phyloP scores from a whole-genome alignment of 2,888 invertebrate species.

The Neoscelio sp. region DNA sequence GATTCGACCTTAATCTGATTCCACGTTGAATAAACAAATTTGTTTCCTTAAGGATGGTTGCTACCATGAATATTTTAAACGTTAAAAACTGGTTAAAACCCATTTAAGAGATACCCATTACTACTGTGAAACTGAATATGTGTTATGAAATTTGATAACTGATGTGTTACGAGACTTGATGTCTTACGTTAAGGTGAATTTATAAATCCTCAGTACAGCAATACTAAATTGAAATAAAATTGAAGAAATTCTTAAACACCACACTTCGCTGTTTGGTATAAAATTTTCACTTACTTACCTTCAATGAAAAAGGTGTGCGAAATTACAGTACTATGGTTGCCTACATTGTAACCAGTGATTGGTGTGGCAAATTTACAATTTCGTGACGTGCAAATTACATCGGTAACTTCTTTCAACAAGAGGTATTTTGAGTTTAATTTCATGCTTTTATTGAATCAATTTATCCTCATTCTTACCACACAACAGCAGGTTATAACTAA shows the following conservation, averaged over 20 bases:
- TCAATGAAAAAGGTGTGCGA: slow-evolving; percentile 23
- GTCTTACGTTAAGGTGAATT: too few relatives aligned
- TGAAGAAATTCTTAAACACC: slow-evolving; percentile 13
- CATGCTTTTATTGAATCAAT: slow-evolving; percentile 29
- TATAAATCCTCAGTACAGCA: not conserved
- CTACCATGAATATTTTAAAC: too few relatives aligned
- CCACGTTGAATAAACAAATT: too few relatives aligned
- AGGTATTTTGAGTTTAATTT: slow-evolving; percentile 31
- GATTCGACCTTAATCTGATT: too few relatives aligned
- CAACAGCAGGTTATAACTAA: not conserved
- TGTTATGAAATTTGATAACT: too few relatives aligned
- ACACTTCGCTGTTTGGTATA: not conserved
- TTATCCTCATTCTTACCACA: not conserved
- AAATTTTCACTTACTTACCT: slow-evolving; percentile 12
- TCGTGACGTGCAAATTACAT: slow-evolving; percentile 46
- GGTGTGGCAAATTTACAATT: slow-evolving; percentile 42
- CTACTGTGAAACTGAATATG: too few relatives aligned
- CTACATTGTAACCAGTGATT: slow-evolving; percentile 26
- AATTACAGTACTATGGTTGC: slow-evolving; percentile 36
- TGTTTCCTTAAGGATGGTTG: too few relatives aligned
- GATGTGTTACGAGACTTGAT: too few relatives aligned
- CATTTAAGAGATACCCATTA: too few relatives aligned
- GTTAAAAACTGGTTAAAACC: too few relatives aligned
- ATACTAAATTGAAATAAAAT: not conserved
- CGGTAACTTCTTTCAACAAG: not conserved